Conservation (phyloP, 2,797 vertebrate species). For the Morus bassanus region DNA sequence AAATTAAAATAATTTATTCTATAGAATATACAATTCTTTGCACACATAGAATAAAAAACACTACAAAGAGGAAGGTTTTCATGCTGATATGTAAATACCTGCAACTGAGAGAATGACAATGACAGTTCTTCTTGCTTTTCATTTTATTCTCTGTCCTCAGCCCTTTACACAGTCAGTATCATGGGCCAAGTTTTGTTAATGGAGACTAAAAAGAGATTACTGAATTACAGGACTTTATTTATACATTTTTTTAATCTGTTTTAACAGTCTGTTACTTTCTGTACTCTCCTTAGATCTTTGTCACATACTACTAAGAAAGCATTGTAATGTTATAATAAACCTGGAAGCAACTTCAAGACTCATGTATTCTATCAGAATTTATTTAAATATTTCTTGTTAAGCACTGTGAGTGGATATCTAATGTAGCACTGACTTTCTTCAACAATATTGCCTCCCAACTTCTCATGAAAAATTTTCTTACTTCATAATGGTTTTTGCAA, state of each 20-base stretch:
- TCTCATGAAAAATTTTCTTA: neutral
- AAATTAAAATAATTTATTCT: neutral
- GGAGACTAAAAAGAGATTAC: neutral
- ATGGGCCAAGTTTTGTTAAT: neutral
- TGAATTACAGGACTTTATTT: neutral
- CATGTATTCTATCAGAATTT: neutral
- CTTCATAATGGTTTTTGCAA: neutral
- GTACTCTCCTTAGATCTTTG: neutral
- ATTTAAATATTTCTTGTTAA: neutral
- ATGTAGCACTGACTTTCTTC: neutral
- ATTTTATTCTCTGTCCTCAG: neutral
- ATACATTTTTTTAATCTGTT: neutral
- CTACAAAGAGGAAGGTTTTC: neutral
- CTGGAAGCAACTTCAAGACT: neutral
- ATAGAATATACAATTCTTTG: neutral
- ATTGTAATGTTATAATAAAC: neutral
- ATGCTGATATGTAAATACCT: neutral
- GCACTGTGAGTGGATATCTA: neutral
- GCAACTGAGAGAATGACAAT: neutral
- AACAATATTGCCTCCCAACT: neutral
- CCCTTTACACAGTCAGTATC: neutral
- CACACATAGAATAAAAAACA: neutral
- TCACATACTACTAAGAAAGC: neutral
- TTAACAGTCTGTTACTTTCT: neutral
- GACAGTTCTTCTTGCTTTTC: neutral